Conservation (phyloP, 2,888 invertebrate genomes). For the Druceiella hillmani region DNA sequence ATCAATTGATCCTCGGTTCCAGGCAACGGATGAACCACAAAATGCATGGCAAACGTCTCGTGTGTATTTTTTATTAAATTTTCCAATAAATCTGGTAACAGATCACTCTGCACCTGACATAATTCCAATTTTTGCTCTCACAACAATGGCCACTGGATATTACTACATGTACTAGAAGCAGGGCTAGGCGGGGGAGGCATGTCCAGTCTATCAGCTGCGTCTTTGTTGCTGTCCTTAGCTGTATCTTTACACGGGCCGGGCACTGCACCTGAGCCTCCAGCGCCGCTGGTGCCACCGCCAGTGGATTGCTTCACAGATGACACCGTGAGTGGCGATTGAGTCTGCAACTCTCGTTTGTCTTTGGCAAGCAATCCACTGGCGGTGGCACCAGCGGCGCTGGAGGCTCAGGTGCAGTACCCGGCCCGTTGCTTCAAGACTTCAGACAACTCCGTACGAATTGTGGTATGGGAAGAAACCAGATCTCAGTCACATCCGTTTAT, state of each 20-base stretch:
- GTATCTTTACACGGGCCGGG: no score
- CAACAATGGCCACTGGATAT: no score
- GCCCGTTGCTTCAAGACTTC: no score
- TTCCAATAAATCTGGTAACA: no score
- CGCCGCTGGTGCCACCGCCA: slow-evolving; percentile 37
- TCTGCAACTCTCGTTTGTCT: slow-evolving; percentile 43
- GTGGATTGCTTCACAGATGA: slow-evolving; percentile 47
- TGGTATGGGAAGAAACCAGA: no score
- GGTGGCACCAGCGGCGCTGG: slow-evolving; percentile 38
- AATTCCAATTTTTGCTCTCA: no score
- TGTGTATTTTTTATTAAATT: no score
- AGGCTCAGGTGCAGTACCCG: no score
- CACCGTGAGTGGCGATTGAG: slow-evolving; percentile 45
- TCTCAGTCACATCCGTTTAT: no score
- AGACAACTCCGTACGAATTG: no score
- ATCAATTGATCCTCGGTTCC: slow-evolving; percentile 95
- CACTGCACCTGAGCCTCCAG: slow-evolving; percentile 49
- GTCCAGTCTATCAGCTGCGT: slow-evolving; percentile 82
- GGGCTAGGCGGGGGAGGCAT: slow-evolving; percentile 99
- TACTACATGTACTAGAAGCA: slow-evolving; percentile 95
- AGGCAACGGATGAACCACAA: slow-evolving; percentile 94
- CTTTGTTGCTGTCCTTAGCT: slow-evolving; percentile 57
- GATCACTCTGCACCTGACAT: no score
- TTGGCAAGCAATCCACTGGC: slow-evolving; percentile 45
- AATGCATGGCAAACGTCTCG: slow-evolving; percentile 68